Evolutionary conservation across 2,113 vertebrate species (phyloP).

Genomic region (Beaufortia kweichowensis): DNA sequence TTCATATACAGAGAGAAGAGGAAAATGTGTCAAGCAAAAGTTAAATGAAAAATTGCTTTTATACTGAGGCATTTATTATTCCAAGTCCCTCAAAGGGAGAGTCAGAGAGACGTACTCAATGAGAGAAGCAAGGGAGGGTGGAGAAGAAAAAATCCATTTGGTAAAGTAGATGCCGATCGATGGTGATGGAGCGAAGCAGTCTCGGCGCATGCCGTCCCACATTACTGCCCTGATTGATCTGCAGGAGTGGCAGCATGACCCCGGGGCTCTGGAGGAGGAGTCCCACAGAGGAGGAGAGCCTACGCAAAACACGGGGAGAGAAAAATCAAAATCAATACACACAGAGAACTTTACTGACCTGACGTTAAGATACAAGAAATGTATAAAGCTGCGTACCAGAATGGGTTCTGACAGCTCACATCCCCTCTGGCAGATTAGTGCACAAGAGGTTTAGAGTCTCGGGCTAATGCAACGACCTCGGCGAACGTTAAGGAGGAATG

Average conservation of each 20-base stretch:
- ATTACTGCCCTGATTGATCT: constrained; percentile 79
- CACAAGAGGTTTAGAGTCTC: constrained; percentile 28
- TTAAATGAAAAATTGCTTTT: constrained; percentile 78
- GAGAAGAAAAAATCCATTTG: constrained; percentile 73
- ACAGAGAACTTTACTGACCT: constrained; percentile 64
- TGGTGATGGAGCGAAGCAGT: constrained; percentile 72
- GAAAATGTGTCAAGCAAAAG: constrained; percentile 66
- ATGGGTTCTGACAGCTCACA: constrained; percentile 62
- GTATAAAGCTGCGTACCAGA: constrained; percentile 68
- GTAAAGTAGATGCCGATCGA: constrained; percentile 80
- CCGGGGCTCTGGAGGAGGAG: constrained; percentile 65
- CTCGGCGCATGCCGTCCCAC: constrained; percentile 68
- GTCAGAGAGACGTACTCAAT: constrained; percentile 63
- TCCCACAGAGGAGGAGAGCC: constrained; percentile 60
- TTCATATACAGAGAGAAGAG: constrained; percentile 49
- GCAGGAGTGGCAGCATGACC: constrained; percentile 72
- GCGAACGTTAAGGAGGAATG: constrained; percentile 27
- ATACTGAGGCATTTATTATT: constrained; percentile 74
- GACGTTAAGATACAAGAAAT: constrained; percentile 69
- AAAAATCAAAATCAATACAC: constrained; percentile 75
- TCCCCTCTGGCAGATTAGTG: constrained; percentile 52
- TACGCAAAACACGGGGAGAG: constrained; percentile 61
- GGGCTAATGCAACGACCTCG: constrained; percentile 29
- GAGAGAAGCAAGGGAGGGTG: constrained; percentile 59
- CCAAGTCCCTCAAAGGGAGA: constrained; percentile 65